Conservation (phyloP, 2,888 invertebrate genomes). For the Cantharis lateralis region DNA sequence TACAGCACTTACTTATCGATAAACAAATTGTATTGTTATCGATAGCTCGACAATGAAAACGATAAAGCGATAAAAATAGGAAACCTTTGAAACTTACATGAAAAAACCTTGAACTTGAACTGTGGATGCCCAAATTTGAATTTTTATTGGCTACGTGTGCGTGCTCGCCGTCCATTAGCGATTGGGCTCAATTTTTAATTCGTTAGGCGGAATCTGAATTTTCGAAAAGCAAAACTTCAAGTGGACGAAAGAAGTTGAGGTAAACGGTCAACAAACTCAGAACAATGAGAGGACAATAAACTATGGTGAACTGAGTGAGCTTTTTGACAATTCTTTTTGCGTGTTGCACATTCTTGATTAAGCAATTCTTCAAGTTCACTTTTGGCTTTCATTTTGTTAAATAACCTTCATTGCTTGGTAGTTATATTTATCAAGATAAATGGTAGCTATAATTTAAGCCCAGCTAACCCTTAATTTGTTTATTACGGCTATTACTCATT, state of each 20-base stretch:
- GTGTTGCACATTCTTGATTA: constrained; percentile 9
- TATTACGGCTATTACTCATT: constrained; percentile 2
- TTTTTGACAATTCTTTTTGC: constrained; percentile 18
- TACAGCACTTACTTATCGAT: neutral
- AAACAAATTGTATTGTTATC: neutral
- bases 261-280: constrained; percentile 20
- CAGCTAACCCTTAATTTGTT: constrained; percentile 5
- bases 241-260: neutral
- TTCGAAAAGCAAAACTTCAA: neutral
- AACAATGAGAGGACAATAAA: constrained; percentile 22
- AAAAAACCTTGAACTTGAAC: neutral
- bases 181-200: neutral
- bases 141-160: neutral
- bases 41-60: neutral
- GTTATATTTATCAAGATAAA: neutral
- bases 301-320: constrained; percentile 7
- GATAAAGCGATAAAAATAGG: neutral
- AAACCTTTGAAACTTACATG: neutral
- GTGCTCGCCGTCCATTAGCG: neutral
- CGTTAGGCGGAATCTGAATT: neutral
- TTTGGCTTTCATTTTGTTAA: neutral
- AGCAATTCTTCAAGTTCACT: constrained; percentile 3
- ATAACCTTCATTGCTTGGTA: neutral
- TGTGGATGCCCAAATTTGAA: neutral
- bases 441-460: neutral